Conservation (phyloP, 2,797 vertebrate species). For the Petrocephalus sullivani region DNA sequence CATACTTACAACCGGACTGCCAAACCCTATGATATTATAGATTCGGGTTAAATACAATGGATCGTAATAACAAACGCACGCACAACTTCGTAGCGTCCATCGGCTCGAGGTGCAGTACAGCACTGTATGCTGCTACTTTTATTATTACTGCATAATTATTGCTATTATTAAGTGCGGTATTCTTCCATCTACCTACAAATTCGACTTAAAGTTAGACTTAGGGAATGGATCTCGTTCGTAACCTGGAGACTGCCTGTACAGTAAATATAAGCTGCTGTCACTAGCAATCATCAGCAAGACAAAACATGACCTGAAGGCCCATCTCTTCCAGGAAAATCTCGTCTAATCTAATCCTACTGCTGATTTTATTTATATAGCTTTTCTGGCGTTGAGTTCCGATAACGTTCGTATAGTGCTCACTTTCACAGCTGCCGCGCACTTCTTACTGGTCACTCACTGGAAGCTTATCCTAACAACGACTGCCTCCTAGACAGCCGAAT, state of each 20-base stretch:
- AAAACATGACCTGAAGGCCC: not conserved
- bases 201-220: not conserved
- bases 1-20: not conserved
- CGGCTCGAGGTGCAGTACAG: not conserved
- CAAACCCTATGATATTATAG: not conserved
- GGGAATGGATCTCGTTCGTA: not conserved
- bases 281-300: not conserved
- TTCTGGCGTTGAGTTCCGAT: not conserved
- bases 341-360: not conserved
- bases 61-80: not conserved
- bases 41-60: not conserved
- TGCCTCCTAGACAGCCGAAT: not conserved
- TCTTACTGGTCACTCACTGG: not conserved
- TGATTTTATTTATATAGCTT: not conserved
- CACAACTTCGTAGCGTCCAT: not conserved
- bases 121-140: not conserved
- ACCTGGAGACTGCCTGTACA: not conserved
- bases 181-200: not conserved
- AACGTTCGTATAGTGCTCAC: not conserved
- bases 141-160: not conserved
- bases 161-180: not conserved
- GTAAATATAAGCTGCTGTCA: not conserved
- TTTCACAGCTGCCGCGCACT: not conserved
- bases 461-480: not conserved
- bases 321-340: not conserved